These are phyloP conservation scores for Mus musculus DNA, from an alignment of 2,113 vertebrate genomes.

Conservation along the genomic window DNA sequence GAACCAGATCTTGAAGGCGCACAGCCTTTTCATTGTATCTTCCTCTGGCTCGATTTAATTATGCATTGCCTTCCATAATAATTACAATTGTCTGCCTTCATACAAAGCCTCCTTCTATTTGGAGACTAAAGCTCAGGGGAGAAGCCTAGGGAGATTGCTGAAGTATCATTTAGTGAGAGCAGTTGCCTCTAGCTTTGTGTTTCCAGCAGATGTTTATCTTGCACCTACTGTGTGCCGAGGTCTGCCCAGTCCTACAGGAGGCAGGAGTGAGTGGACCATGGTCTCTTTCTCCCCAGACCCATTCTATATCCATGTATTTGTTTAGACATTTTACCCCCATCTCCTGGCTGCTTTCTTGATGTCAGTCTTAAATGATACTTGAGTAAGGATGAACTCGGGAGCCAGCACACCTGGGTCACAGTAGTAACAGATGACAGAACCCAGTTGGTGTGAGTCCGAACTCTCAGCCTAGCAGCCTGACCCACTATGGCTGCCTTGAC, in stretches of 20 bases:
- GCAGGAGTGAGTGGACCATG: neutral
- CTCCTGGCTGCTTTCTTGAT: neutral
- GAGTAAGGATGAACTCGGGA: neutral
- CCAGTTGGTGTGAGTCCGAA: neutral
- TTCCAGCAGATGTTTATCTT: neutral
- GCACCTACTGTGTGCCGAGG: neutral
- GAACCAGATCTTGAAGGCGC: slow-evolving; percentile 71
- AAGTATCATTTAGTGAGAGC: neutral
- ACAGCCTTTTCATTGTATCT: slow-evolving; percentile 59
- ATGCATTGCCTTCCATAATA: slow-evolving; percentile 72
- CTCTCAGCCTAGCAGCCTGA: neutral
- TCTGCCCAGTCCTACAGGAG: neutral
- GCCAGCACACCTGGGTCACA: neutral
- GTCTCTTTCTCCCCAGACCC: neutral
- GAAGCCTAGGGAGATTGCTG: neutral
- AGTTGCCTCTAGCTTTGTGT: neutral
- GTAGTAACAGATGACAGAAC: neutral
- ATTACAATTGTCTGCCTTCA: slow-evolving; percentile 65
- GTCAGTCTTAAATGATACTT: neutral
- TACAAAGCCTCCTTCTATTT: slow-evolving; percentile 56
- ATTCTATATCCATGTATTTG: neutral
- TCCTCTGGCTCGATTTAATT: slow-evolving; percentile 73
- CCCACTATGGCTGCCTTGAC: neutral
- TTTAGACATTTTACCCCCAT: neutral
- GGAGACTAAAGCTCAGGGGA: slow-evolving; percentile 46